Evolutionary conservation across 2,888 invertebrate genomes (phyloP), one percentile per base, ranked within the genome.

Genomic region (Eupithecia inturbata): DNA sequence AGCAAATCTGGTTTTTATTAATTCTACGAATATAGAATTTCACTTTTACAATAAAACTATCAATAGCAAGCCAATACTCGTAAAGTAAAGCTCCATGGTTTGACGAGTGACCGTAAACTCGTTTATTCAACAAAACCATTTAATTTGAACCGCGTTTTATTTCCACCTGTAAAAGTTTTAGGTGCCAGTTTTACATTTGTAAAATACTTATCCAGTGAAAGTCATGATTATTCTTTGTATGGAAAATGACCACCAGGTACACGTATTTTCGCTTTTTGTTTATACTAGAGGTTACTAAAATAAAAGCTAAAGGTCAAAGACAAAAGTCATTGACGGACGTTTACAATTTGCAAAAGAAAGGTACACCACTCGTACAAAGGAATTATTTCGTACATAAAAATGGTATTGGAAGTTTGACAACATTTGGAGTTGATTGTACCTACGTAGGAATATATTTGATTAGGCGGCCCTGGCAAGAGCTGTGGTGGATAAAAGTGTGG

Each of bases 401-500:
- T 49, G 1, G 3, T 9, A n/a, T n/a, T n/a, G n/a, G 0, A 49
- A 49, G n/a, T 7, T 49, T 49, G n/a, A n/a, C 7, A n/a, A 9
- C 22, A n/a, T 9, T 49, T 49, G 9, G 19, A 7, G 2, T 22
- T 49, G 9, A 49, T 10, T 49, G n/a, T 49, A 49, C 49, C 19
- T 49, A n/a, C n/a, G 49, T 41, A 16, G 41, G 57, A 26, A 22
- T 28, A 28, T 19, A 1, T 28, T 16, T 31, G 62, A 31, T 3
- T n/a, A 1, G n/a, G 70, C 72, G 63, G 45, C 70, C 26, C 22
- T 33, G 19, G 49, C 28, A 12, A 62, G 10, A 10, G 57, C 72
- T 75, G 41, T 72, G 66, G n/a, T 60, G 71, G n/a, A 68, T 14
- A 70, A 79, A 89, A 88, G 85, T 88, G 82, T 88, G 89, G 85